Conservation (phyloP, 2,888 invertebrate genomes). For the Oscheius sp. region DNA sequence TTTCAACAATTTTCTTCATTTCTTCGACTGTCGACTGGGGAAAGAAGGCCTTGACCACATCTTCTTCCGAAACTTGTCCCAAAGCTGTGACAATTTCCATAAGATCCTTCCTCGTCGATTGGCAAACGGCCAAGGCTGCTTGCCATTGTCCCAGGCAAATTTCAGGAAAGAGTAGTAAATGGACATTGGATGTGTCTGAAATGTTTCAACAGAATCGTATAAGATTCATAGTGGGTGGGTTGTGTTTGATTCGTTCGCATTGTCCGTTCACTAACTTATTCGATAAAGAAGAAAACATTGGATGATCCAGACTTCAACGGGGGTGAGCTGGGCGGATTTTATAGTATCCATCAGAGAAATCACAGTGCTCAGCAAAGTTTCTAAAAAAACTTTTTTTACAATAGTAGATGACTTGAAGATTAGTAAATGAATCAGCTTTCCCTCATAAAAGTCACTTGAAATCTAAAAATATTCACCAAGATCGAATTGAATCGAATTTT, state of each 20-base stretch:
- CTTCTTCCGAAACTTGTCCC: background rate
- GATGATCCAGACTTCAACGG: constrained; percentile 1
- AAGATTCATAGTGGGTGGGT: background rate
- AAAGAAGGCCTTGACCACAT: background rate
- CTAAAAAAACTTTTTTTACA: background rate
- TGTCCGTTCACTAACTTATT: background rate
- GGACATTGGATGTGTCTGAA: background rate
- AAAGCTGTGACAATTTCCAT: background rate
- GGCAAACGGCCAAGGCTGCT: background rate
- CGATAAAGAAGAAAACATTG: constrained; percentile 7
- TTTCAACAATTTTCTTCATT: background rate
- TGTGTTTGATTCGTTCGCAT: too few relatives aligned
- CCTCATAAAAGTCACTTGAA: background rate
- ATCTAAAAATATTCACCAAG: background rate
- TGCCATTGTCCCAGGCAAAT: constrained; percentile 26
- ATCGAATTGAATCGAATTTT: background rate
- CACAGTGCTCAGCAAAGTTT: background rate
- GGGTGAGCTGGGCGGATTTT: background rate
- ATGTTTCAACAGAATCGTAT: background rate
- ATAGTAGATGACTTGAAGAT: background rate
- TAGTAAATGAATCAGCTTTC: background rate
- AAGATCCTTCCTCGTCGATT: background rate
- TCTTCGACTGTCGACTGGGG: background rate
- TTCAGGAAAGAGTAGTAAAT: constrained; percentile 1
- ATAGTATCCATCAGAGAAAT: background rate